Base-by-base conservation (phyloP, 1,140 invertebrate genomes). In the Drosophila nigrodunni region DNA sequence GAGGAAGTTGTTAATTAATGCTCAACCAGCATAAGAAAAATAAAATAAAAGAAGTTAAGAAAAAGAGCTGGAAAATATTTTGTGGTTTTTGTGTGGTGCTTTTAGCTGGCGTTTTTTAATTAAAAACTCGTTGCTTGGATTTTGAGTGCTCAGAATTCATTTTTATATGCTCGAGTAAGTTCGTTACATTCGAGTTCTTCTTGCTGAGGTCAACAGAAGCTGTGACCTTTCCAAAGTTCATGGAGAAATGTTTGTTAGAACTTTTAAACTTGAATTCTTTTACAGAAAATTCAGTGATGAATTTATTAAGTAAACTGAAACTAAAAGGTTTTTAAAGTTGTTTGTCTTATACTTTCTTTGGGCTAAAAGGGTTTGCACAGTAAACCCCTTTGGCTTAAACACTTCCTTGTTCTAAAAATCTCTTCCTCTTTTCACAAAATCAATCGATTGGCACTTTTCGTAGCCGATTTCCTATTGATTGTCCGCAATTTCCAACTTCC, bases 1-100 rank as follows among this genome's bases (percentile, higher is more conserved):
- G 74, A 88, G 83, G 83, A 88, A 89, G 83, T 88, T 62, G 77
- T 85, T 88, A 88, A 89, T 88, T 88, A 87, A 88, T 79, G 80
- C 78, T 54, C 55, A n/a, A 30, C 37, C 50, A 74, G 65, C 37
- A 57, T 9, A 62, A 30, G 25, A 30, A 62, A 61, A 25, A 11
- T 55, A 13, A 50, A 46, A 10, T 34, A 67, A 58, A 61, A 72
- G 44, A 49, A 52, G 34, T 37, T 50, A 9, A 55, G 30, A 46
- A 43, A 73, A 44, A 72, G 74, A 88, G 52, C 47, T 83, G 77
- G 67, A 74, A 88, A 77, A 87, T 68, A 58, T 78, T 69, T 69
- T 67, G 35, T 78, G 66, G 55, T 57, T 68, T 74, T 37, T 76
- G 47, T 21, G 18, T 21, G 18, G 3, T 30, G 25, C 60, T 67